phyloP scores from a whole-genome alignment of 2,113 vertebrate genomes.

The Eulemur rufifrons region DNA sequence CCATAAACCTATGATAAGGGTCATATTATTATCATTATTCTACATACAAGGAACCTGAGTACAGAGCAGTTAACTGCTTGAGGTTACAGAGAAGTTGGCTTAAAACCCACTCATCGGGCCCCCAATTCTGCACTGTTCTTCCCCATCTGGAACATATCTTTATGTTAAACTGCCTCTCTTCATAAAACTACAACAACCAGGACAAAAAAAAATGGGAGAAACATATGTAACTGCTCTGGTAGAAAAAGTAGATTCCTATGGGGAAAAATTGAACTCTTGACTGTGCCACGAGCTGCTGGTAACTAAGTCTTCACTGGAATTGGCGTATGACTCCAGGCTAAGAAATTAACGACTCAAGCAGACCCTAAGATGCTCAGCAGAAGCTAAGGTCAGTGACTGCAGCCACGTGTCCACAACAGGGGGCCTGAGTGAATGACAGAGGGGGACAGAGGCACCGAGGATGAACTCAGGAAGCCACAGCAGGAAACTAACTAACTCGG shows the following conservation, averaged over 20 bases:
- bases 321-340: not conserved
- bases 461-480: not conserved
- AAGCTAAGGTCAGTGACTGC: not conserved
- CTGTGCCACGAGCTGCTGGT: not conserved
- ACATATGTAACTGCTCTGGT: not conserved
- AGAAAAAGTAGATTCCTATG: not conserved
- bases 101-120: not conserved
- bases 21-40: not conserved
- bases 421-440: not conserved
- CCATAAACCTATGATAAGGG: not conserved
- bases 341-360: not conserved
- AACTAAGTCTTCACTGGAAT: not conserved
- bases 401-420: not conserved
- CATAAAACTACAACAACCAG: not conserved
- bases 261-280: not conserved
- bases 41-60: not conserved
- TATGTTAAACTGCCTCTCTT: not conserved
- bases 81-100: not conserved
- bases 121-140: not conserved
- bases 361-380: not conserved
- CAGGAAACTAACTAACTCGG: not conserved
- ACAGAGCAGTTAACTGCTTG: not conserved
- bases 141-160: not conserved
- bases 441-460: not conserved
- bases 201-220: not conserved